These are phyloP conservation scores for Miniopterus natalensis DNA, from an alignment of 2,113 vertebrate species.

Conservation along the genomic window DNA sequence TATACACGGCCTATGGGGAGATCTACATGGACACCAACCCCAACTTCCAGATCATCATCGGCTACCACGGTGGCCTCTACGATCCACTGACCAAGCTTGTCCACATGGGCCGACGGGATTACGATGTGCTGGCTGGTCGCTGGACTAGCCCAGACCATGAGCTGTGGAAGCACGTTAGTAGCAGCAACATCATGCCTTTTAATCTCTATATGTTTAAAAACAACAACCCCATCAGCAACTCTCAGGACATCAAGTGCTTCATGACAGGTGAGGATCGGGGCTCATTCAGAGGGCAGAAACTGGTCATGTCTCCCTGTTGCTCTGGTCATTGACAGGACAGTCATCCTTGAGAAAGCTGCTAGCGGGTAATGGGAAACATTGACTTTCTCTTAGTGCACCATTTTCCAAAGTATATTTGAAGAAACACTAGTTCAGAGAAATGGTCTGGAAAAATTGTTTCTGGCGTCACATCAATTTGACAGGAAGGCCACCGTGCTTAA, in stretches of 20 bases:
- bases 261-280: constrained; percentile 94
- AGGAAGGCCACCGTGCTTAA: background rate
- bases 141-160: constrained; percentile 97
- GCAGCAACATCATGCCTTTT: constrained; percentile 95
- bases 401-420: constrained; percentile 2
- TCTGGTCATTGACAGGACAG: background rate
- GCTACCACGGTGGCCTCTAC: constrained; percentile 97
- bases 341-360: background rate
- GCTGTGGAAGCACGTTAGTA: constrained; percentile 95
- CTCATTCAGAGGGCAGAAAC: background rate
- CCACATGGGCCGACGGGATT: constrained; percentile 97
- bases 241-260: constrained; percentile 98
- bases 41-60: constrained; percentile 95
- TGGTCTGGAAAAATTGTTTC: background rate
- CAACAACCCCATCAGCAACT: constrained; percentile 98
- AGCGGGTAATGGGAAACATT: background rate
- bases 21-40: constrained; percentile 99
- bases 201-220: constrained; percentile 99
- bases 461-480: background rate
- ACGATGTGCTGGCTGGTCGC: constrained; percentile 96
- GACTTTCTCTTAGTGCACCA: background rate
- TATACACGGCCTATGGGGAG: constrained; percentile 97
- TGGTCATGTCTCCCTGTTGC: background rate
- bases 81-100: constrained; percentile 97
- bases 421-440: constrained; percentile 29